Evolutionary conservation across 2,113 vertebrate genomes (phyloP).

Genomic region (Malurus cyaneus): DNA sequence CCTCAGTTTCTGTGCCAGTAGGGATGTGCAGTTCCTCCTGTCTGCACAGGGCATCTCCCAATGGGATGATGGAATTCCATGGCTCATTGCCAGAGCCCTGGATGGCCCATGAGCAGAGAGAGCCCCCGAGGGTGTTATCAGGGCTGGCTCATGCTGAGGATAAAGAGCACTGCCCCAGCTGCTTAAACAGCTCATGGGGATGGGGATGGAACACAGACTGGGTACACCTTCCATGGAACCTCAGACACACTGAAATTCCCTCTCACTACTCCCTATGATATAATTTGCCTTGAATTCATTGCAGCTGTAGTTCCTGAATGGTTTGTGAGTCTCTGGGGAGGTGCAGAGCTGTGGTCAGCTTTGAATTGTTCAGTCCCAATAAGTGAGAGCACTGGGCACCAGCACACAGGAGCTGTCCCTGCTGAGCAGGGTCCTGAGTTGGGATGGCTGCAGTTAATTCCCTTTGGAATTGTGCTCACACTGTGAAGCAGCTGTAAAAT

Average conservation of each 20-base stretch:
- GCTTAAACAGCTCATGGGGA: too few species aligned
- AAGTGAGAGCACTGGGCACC: neutral
- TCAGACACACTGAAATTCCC: neutral
- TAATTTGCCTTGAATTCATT: neutral
- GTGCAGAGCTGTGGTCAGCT: neutral
- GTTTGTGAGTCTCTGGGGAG: neutral
- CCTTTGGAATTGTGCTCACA: neutral
- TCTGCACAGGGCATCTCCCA: too few species aligned
- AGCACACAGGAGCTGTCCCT: neutral
- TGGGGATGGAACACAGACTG: too few species aligned
- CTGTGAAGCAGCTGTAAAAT: neutral
- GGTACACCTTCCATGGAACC: too few species aligned
- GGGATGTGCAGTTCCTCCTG: too few species aligned
- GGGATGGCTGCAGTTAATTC: neutral
- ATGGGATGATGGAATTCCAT: too few species aligned
- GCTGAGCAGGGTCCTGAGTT: neutral
- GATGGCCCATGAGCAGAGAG: too few species aligned
- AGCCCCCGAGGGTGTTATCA: too few species aligned
- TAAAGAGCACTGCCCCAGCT: too few species aligned
- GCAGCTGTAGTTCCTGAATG: neutral
- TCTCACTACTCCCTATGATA: neutral
- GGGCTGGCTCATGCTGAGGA: too few species aligned
- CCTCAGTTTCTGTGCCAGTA: too few species aligned
- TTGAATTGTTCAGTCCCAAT: neutral
- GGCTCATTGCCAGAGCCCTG: too few species aligned